Percentiles rank a stretch among this genome's conserved stretches.
Conservation (phyloP, 1,140 invertebrate genomes). For the Zophobas morio region DNA sequence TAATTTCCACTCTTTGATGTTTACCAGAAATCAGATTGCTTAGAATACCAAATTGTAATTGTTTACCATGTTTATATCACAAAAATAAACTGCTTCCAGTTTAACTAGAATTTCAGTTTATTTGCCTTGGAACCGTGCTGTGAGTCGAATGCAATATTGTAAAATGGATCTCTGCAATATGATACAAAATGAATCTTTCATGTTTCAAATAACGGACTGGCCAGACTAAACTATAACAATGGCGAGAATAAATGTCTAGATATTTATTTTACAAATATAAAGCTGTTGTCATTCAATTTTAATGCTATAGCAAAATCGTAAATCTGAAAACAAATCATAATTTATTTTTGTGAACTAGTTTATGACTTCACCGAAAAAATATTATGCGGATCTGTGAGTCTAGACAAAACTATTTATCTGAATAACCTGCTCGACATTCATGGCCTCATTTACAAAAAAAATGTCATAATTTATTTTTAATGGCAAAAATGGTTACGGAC, state of each 20-base stretch:
- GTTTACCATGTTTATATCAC: conserved; percentile 17
- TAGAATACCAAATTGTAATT: conserved; percentile 19
- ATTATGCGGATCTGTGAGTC: neutral
- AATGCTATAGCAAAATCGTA: conserved; percentile 15
- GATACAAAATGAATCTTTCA: conserved; percentile 20
- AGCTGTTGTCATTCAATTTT: conserved; percentile 11
- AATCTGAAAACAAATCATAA: conserved; percentile 18
- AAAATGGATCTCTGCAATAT: conserved; percentile 25
- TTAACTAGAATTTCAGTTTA: conserved; percentile 27
- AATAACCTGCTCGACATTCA: neutral
- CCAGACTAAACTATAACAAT: conserved; percentile 32
- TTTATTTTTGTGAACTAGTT: conserved; percentile 19
- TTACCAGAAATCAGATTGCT: conserved; percentile 6
- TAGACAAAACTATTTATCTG: neutral
- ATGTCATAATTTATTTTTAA: neutral
- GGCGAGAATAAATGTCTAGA: conserved; percentile 1
- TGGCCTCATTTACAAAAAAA: neutral
- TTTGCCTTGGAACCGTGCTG: neutral
- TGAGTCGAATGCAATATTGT: conserved; percentile 14
- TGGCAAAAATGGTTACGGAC: too few species aligned
- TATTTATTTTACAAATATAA: conserved; percentile 27
- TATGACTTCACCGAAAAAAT: conserved; percentile 12
- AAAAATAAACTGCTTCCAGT: conserved; percentile 31
- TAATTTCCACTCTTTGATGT: conserved; percentile 7
- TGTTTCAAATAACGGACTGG: conserved; percentile 11